These are phyloP conservation scores for Pseudomyrmex pallidus DNA, from an alignment of 1,140 invertebrate species.

Conservation along the genomic window DNA sequence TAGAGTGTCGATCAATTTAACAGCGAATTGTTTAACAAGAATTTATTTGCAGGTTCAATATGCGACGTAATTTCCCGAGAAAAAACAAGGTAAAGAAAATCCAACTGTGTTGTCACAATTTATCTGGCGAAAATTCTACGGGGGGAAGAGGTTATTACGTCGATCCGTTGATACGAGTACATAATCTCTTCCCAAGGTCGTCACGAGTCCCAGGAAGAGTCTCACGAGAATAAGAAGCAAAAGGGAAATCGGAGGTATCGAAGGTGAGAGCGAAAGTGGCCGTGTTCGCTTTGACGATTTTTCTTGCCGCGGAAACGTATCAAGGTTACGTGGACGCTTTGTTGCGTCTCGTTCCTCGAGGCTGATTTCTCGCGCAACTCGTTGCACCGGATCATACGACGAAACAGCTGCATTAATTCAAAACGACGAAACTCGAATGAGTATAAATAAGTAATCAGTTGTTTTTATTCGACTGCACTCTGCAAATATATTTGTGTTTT, in stretches of 20 bases:
- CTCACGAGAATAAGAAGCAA: conserved; percentile 47
- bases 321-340: conserved; percentile 71
- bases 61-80: neutral
- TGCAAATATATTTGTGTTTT: neutral
- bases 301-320: conserved; percentile 68
- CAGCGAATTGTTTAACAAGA: conserved; percentile 27
- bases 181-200: conserved; percentile 47
- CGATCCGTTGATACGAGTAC: neutral
- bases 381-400: conserved; percentile 2
- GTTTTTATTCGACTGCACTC: neutral
- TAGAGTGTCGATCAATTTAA: conserved; percentile 39
- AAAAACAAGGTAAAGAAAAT: too few relatives aligned
- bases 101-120: conserved; percentile 15
- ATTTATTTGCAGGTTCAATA: conserved; percentile 7
- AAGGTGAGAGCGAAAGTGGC: conserved; percentile 63
- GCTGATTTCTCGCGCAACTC: conserved; percentile 63
- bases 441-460: conserved; percentile 6
- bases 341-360: conserved; percentile 51
- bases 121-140: conserved; percentile 5
- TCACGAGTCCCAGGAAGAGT: conserved; percentile 47
- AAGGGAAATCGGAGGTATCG: conserved; percentile 53
- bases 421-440: conserved; percentile 35
- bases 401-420: conserved; percentile 29
- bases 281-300: conserved; percentile 68
- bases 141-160: neutral